These are phyloP conservation scores for Mythimna loreyi DNA, from an alignment of 2,888 invertebrate genomes.

Conservation along the genomic window DNA sequence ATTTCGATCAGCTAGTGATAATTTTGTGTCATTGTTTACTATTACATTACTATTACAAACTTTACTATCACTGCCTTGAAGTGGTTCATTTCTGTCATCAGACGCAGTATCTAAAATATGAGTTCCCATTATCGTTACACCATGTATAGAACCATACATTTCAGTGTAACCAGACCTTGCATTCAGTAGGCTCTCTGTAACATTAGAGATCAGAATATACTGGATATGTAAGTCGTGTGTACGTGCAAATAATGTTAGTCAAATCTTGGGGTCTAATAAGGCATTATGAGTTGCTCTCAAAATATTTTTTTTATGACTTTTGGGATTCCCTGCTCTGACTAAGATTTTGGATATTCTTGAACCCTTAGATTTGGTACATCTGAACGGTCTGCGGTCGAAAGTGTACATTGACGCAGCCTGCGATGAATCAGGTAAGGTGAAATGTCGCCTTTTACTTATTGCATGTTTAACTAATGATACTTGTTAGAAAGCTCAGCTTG, in stretches of 20 bases:
- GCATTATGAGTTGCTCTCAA: slow-evolving; percentile 55
- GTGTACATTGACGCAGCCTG: slow-evolving; percentile 54
- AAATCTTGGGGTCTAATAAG: slow-evolving; percentile 41
- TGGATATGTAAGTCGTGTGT: slow-evolving; percentile 24
- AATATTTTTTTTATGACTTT: slow-evolving; percentile 52
- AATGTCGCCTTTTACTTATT: slow-evolving; percentile 56
- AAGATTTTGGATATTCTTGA: slow-evolving; percentile 57
- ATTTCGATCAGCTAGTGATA: no score
- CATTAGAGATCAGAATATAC: not conserved
- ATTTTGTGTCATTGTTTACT: no score
- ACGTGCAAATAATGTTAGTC: slow-evolving; percentile 47
- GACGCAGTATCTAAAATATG: no score
- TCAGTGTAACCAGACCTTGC: not conserved
- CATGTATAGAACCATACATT: not conserved
- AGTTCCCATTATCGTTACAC: no score
- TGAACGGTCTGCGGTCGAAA: slow-evolving; percentile 49
- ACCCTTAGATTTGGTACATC: slow-evolving; percentile 31
- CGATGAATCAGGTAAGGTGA: slow-evolving; percentile 55
- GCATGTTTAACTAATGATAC: slow-evolving; percentile 58
- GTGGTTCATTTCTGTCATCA: no score
- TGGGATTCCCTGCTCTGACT: slow-evolving; percentile 61
- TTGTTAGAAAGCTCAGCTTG: slow-evolving; percentile 45
- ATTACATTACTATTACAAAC: no score
- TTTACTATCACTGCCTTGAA: no score
- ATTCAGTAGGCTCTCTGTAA: not conserved